Evolutionary conservation across 2,888 invertebrate species (phyloP), one percentile per base, ranked within the genome.

Genomic region (Meteorus colon): DNA sequence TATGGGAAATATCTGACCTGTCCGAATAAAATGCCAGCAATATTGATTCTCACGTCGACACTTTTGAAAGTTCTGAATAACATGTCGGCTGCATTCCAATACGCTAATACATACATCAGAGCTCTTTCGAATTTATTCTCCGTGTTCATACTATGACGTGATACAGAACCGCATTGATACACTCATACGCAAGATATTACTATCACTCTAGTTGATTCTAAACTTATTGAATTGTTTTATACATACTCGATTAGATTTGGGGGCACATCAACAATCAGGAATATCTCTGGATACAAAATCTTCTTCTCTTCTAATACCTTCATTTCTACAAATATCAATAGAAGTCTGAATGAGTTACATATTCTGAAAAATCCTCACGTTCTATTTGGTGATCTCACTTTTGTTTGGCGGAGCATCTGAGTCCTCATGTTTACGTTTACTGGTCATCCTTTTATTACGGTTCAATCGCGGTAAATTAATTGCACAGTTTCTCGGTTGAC

Each of bases 231-330:
- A 41, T 41, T 41, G 41, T 41, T 41, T 41, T 10, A 48, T 48
- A 48, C 48, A 48, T n/a, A 48, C 48, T 48, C 48, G 4, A 48
- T 48, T 6, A 10, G 16, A 12, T 41, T 0, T n/a, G 48, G 1
- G 1, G n/a, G 4, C 10, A 48, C 48, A 48, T 48, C 48, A 4
- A 48, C n/a, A 16, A 48, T n/a, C 4, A 48, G 48, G 16, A 48
- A 48, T n/a, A 48, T 48, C 48, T 48, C 48, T 48, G 48, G 48
- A 48, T 48, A 48, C 48, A 48, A n/a, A 16, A 48, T 48, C 16
- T 48, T 48, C 14, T 48, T 48, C 1, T 1, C 1, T 1, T n/a
- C 48, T 4, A 4, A 16, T 3, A 16, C 6, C 14, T 48, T 48
- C 6, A 4, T 4, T 48, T n/a, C 48, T 48, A n/a, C 4, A 48